phyloP scores from a whole-genome alignment of 2,888 invertebrate genomes.

The Mystacides longicornis region DNA sequence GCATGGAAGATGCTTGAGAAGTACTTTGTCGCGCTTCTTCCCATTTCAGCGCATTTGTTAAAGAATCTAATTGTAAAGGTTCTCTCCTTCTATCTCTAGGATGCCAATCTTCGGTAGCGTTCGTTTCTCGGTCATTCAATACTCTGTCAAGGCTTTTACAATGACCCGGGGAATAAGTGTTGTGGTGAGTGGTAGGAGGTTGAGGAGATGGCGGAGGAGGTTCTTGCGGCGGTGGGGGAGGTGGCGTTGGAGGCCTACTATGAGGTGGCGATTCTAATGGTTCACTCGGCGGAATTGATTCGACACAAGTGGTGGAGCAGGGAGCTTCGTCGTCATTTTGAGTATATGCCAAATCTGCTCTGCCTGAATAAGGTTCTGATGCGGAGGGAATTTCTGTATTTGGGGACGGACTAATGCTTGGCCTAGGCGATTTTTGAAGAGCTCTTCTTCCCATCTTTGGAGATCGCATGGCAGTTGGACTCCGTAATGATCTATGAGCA shows the following conservation, averaged over 20 bases:
- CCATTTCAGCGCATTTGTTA: conserved; percentile 26
- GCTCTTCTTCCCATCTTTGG: conserved; percentile 49
- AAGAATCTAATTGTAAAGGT: conserved; percentile 43
- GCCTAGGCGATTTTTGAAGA: conserved; percentile 41
- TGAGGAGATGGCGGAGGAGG: conserved; percentile 31
- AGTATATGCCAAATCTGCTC: conserved; percentile 21
- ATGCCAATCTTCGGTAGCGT: conserved; percentile 15
- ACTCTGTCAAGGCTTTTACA: conserved; percentile 58
- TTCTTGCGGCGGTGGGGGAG: conserved; percentile 39
- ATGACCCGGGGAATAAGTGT: conserved; percentile 42
- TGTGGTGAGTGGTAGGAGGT: conserved; percentile 33
- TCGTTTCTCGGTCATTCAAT: conserved; percentile 57
- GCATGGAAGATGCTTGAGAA: conserved; percentile 51
- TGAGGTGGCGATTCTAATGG: conserved; percentile 22
- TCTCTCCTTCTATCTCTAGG: conserved; percentile 47
- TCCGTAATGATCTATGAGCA: conserved; percentile 41
- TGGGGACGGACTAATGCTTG: conserved; percentile 33
- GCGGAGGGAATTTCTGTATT: conserved; percentile 30
- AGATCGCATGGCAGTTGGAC: conserved; percentile 52
- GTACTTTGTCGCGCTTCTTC: conserved; percentile 33
- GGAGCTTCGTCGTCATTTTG: conserved; percentile 21
- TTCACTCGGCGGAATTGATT: conserved; percentile 23
- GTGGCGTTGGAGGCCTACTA: conserved; percentile 19
- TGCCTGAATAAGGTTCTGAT: conserved; percentile 12
- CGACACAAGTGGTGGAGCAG: conserved; percentile 19